Percentiles rank a stretch among this genome's conserved stretches.
phyloP scores from a whole-genome alignment of 23 tunicate genomes.

The Oikopleura vanhoeffeni region DNA sequence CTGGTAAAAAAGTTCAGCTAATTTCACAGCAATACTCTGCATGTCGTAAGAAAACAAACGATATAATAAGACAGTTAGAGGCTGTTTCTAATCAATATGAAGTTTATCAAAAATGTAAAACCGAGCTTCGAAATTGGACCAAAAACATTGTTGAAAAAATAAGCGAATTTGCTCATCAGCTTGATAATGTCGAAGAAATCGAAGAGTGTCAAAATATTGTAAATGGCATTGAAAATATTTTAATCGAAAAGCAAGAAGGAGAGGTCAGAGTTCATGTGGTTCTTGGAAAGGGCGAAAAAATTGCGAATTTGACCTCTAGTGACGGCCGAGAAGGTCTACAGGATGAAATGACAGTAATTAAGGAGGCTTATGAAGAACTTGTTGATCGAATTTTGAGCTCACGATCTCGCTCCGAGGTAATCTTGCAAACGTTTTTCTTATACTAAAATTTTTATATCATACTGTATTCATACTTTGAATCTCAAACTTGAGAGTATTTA shows the following conservation, averaged over 20 bases:
- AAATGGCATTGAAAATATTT: constrained; percentile 19
- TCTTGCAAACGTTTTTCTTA: too few relatives aligned
- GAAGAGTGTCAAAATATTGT: not conserved
- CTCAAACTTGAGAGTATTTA: too few relatives aligned
- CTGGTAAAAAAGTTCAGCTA: not conserved
- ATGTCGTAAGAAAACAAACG: not conserved
- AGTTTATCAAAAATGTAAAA: not conserved
- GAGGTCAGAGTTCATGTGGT: constrained; percentile 40
- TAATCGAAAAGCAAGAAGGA: constrained; percentile 29
- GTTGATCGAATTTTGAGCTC: constrained; percentile 14
- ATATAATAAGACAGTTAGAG: not conserved
- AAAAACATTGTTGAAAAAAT: not conserved
- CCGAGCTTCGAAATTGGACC: not conserved
- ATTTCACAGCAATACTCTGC: not conserved
- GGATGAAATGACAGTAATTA: constrained; percentile 25
- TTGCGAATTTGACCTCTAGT: constrained; percentile 15
- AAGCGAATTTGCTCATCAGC: not conserved
- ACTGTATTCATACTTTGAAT: too few relatives aligned
- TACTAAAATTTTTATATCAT: too few relatives aligned
- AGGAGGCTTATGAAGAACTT: constrained; percentile 25
- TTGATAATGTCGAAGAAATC: not conserved
- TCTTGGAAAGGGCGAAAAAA: constrained; percentile 60
- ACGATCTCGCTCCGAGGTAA: not conserved
- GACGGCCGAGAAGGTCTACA: constrained; percentile 28
- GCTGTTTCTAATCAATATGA: not conserved